Evolutionary conservation across 53 echinoderm and acorn worm genomes (phyloP).

Genomic region (Hippasteria phrygiana): DNA sequence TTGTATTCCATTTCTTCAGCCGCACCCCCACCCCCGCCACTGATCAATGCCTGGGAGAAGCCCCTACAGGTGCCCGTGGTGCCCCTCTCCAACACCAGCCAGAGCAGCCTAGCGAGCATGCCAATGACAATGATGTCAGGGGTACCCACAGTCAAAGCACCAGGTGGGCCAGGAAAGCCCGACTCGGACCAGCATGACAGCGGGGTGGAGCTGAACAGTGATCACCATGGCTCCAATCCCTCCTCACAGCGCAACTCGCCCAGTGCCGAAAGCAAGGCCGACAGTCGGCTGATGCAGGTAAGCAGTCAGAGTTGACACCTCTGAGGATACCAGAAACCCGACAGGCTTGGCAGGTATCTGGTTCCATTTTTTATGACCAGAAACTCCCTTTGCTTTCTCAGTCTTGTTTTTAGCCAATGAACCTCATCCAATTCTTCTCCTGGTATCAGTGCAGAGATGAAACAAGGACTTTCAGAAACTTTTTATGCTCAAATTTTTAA

Average conservation of each 20-base stretch:
- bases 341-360: background rate
- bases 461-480: too few relatives aligned
- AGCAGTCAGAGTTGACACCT: background rate
- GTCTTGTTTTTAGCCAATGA: too few relatives aligned
- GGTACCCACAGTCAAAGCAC: slow-evolving; percentile 34
- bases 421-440: too few relatives aligned
- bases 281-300: slow-evolving; percentile 70
- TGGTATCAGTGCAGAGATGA: too few relatives aligned
- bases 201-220: slow-evolving; percentile 97
- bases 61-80: slow-evolving; percentile 70
- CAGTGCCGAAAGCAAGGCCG: slow-evolving; percentile 73
- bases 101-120: slow-evolving; percentile 29
- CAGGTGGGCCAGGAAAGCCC: slow-evolving; percentile 62
- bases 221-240: slow-evolving; percentile 94
- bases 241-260: slow-evolving; percentile 94
- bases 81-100: slow-evolving; percentile 14
- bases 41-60: slow-evolving; percentile 96
- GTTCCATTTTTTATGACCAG: too few relatives aligned
- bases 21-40: slow-evolving; percentile 75
- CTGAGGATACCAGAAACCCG: too few relatives aligned
- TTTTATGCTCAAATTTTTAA: too few relatives aligned
- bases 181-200: slow-evolving; percentile 93
- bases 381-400: too few relatives aligned
- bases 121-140: background rate
- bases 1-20: background rate